Evolutionary conservation across 2,888 invertebrate species (phyloP).

Genomic region (Ischnus inquisitorius): DNA sequence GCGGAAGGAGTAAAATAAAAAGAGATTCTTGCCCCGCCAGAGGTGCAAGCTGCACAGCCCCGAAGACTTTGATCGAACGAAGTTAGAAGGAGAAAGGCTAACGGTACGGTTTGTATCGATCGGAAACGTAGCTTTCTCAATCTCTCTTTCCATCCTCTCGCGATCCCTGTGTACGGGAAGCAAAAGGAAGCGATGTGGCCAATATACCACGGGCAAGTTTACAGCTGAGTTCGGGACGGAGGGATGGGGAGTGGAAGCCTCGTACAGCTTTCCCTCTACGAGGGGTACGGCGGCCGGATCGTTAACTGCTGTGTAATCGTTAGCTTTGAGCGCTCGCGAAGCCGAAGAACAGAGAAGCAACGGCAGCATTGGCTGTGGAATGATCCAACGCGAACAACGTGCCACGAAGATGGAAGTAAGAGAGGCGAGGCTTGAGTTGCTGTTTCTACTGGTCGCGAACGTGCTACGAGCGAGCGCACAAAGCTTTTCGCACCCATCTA

Average conservation of each 20-base stretch:
- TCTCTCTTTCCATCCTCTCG: not conserved
- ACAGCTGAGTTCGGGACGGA: slow-evolving; percentile 41
- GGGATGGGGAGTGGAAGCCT: slow-evolving; percentile 60
- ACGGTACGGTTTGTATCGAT: slow-evolving; percentile 52
- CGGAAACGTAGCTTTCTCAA: slow-evolving; percentile 17
- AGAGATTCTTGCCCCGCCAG: slow-evolving; percentile 11
- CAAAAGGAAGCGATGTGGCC: slow-evolving; percentile 36
- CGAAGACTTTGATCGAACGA: slow-evolving; percentile 51
- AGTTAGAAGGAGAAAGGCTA: slow-evolving; percentile 21
- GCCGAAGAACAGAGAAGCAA: slow-evolving; percentile 68
- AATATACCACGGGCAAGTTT: slow-evolving; percentile 22
- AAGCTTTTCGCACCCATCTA: slow-evolving; percentile 48
- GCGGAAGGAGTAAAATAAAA: slow-evolving; percentile 6
- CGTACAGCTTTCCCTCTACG: slow-evolving; percentile 60
- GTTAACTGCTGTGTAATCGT: slow-evolving; percentile 82
- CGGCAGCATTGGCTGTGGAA: slow-evolving; percentile 45
- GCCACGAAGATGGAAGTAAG: slow-evolving; percentile 45
- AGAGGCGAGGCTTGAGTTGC: slow-evolving; percentile 20
- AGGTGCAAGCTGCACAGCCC: slow-evolving; percentile 3
- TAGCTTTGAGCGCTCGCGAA: slow-evolving; percentile 77
- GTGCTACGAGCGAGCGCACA: slow-evolving; percentile 41
- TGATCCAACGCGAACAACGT: slow-evolving; percentile 56
- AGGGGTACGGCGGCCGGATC: slow-evolving; percentile 71
- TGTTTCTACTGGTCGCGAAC: slow-evolving; percentile 46
- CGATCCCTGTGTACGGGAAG: slow-evolving; percentile 6